phyloP scores from a whole-genome alignment of 2,113 vertebrate genomes.

The Pteruthius melanotis region DNA sequence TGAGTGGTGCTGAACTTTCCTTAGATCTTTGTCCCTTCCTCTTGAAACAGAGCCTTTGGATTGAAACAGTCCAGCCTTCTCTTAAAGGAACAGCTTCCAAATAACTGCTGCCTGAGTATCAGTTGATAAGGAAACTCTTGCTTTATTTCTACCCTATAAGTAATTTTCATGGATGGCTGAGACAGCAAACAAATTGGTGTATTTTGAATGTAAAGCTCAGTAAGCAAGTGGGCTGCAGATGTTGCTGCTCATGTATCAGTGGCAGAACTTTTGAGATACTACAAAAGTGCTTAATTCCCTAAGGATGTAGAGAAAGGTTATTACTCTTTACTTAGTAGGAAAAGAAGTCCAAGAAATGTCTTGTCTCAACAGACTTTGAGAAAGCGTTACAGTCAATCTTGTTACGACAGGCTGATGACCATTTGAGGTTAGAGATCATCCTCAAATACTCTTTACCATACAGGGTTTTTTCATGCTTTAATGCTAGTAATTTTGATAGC shows the following conservation, averaged over 20 bases:
- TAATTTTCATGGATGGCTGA: background rate
- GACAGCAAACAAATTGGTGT: background rate
- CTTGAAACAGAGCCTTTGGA: background rate
- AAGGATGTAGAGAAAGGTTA: background rate
- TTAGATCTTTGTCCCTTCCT: background rate
- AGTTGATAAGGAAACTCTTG: background rate
- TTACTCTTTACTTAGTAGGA: background rate
- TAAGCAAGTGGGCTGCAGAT: background rate
- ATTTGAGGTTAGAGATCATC: background rate
- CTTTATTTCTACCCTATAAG: background rate
- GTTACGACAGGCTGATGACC: background rate
- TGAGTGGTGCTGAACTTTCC: background rate
- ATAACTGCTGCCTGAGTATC: background rate
- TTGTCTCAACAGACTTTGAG: background rate
- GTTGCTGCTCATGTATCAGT: background rate
- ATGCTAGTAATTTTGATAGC: background rate
- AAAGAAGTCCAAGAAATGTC: background rate
- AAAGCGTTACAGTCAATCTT: background rate
- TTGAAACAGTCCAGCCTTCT: background rate
- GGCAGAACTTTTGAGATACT: background rate
- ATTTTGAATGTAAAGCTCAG: background rate
- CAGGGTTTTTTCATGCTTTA: background rate
- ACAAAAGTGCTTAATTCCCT: background rate
- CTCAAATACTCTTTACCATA: background rate
- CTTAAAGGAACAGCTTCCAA: slow-evolving; percentile 16